Conservation (phyloP, 2,797 vertebrate species). For the Cynodonichthys magdalenae region DNA sequence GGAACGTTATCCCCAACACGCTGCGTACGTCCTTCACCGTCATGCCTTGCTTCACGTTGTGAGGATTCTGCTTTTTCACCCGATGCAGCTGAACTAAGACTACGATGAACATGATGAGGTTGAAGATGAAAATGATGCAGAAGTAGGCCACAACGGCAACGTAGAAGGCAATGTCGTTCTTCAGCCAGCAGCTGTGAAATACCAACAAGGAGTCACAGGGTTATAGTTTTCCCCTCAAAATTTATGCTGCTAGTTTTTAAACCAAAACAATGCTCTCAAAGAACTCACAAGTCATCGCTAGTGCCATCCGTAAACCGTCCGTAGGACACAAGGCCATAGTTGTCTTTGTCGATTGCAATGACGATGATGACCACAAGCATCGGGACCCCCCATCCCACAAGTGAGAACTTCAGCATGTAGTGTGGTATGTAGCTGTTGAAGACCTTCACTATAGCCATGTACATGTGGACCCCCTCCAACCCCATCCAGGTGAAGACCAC, state of each 20-base stretch:
- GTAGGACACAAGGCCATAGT: conserved; percentile 89
- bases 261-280: not conserved
- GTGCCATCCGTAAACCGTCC: conserved; percentile 83
- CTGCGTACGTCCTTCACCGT: conserved; percentile 87
- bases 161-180: conserved; percentile 86
- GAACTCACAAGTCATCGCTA: conserved; percentile 90
- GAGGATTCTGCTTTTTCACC: conserved; percentile 92
- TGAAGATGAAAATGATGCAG: conserved; percentile 90
- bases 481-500: conserved; percentile 98
- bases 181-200: conserved; percentile 91
- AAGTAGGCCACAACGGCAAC: conserved; percentile 94
- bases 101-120: conserved; percentile 92
- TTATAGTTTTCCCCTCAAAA: not conserved
- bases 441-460: conserved; percentile 94
- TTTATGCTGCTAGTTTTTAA: not conserved
- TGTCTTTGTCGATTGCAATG: conserved; percentile 83
- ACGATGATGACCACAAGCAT: conserved; percentile 89
- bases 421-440: conserved; percentile 90
- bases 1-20: conserved; percentile 88
- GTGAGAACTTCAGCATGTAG: conserved; percentile 95
- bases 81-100: conserved; percentile 93
- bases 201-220: conserved; percentile 2
- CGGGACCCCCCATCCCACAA: conserved; percentile 93
- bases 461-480: conserved; percentile 98
- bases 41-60: conserved; percentile 85